phyloP scores from a whole-genome alignment of 2,113 vertebrate species.

The Lampris megalopsis region DNA sequence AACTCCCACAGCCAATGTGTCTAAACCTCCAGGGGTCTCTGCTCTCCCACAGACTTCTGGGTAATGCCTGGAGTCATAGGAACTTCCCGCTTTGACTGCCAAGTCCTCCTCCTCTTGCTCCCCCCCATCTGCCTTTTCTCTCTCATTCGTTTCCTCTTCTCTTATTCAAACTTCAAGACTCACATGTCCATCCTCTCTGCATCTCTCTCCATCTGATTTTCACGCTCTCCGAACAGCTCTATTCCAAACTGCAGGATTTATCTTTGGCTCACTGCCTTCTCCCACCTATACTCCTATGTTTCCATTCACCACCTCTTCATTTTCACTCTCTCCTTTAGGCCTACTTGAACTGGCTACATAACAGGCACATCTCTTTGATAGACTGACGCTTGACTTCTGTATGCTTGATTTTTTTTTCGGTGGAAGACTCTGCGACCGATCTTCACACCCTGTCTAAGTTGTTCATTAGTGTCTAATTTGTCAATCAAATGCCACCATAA shows the following conservation, averaged over 20 bases:
- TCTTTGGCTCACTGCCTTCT: background rate
- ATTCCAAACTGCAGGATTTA: background rate
- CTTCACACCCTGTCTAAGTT: too few relatives aligned
- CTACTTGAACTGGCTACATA: background rate
- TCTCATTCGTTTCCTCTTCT: constrained; percentile 3
- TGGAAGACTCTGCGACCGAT: too few relatives aligned
- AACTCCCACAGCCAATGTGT: constrained; percentile 23
- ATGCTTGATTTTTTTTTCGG: too few relatives aligned
- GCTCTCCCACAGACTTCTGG: constrained; percentile 29
- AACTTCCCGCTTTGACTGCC: constrained; percentile 18
- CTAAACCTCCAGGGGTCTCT: constrained; percentile 14
- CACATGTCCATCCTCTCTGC: background rate
- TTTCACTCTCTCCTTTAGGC: background rate
- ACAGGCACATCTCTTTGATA: background rate
- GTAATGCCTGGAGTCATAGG: constrained; percentile 14
- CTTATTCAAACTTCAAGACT: background rate
- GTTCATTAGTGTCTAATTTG: too few relatives aligned
- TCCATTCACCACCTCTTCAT: background rate
- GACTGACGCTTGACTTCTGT: too few relatives aligned
- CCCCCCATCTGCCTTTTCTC: background rate
- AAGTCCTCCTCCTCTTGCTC: constrained; percentile 27
- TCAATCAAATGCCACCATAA: too few relatives aligned
- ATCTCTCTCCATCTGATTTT: background rate
- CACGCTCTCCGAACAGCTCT: background rate
- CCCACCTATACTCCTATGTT: background rate